Base-by-base conservation (phyloP, 2,113 vertebrate genomes). In the Trogon surrucura region DNA sequence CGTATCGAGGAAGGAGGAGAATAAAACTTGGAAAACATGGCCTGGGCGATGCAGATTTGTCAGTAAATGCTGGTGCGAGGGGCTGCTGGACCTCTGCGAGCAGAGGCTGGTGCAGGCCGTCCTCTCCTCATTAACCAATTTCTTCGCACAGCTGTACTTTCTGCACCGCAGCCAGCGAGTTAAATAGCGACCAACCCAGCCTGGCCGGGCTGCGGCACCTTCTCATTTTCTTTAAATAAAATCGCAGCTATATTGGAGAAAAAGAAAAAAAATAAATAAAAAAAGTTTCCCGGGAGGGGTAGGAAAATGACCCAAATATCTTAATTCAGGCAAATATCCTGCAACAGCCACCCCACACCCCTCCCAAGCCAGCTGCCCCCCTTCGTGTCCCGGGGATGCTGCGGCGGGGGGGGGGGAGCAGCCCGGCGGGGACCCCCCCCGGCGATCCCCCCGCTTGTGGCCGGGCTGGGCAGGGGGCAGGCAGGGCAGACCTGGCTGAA, bases 101-200 rank as follows among this genome's bases (percentile, higher is more conserved):
- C 44, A 41, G 95, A 92, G 73, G 60, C 90, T 22, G 11, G 58
- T 48, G 73, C 88, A 66, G 92, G 77, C 74, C 30, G 13, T 22
- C 65, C 48, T 51, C 72, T 97, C 93, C 90, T 97, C 97, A 88
- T 95, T 96, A 96, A 95, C 92, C 96, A 85, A 95, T 96, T 97
- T 97, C 95, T 96, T 95, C 61, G 45, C 95, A 70, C 94, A 80
- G 96, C 97, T 96, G 88, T 96, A 91, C 91, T 93, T 95, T 94
- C 91, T 96, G 96, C 92, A 56, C 78, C 56, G 14, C 95, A 88
- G 97, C 96, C 96, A 90, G 91, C 6, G 14, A 34, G 29, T 26
- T 82, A 71, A 92, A 92, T 58, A 88, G 93, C 92, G 95, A 94
- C 96, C 26, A 85, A 83, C 41, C 41, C 54, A 72, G 91, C 90